A percentile compares a stretch with the other conserved stretches of the same genome.
Evolutionary conservation across 2,888 invertebrate genomes (phyloP).

Genomic region (Nysson spinosus): DNA sequence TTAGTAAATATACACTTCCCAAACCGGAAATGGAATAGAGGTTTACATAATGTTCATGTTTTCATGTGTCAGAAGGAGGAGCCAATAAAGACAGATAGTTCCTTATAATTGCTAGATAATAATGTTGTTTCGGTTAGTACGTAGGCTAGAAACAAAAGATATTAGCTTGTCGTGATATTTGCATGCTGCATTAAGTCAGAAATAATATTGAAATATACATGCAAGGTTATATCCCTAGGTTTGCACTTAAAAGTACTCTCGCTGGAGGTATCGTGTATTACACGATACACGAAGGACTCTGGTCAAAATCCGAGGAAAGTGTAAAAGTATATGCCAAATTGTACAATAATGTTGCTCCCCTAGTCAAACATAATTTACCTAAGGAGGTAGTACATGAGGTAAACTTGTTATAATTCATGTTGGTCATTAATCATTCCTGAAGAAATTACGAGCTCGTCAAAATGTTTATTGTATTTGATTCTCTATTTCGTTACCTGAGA

Average conservation of each 20-base stretch:
- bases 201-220: neutral
- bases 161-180: constrained; percentile 26
- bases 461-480: neutral
- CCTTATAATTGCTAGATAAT: constrained; percentile 52
- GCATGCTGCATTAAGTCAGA: neutral
- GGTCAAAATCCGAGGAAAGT: constrained; percentile 74
- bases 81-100: neutral
- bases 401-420: constrained; percentile 7
- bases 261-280: constrained; percentile 74
- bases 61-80: constrained; percentile 3
- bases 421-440: neutral
- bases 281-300: constrained; percentile 72
- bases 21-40: neutral
- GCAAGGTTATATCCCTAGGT: constrained; percentile 62
- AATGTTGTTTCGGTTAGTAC: constrained; percentile 68
- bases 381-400: constrained; percentile 65
- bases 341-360: constrained; percentile 66
- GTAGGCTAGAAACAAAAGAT: constrained; percentile 24
- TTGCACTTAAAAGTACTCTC: constrained; percentile 69
- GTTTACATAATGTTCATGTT: constrained; percentile 36
- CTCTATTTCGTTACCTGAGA: neutral
- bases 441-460: neutral
- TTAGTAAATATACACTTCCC: neutral
- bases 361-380: constrained; percentile 66
- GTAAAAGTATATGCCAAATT: constrained; percentile 71